A percentile compares a stretch with the other conserved stretches of the same genome.
These are phyloP conservation scores for Elysia chlorotica DNA, from an alignment of 1,140 invertebrate genomes.

Conservation along the genomic window DNA sequence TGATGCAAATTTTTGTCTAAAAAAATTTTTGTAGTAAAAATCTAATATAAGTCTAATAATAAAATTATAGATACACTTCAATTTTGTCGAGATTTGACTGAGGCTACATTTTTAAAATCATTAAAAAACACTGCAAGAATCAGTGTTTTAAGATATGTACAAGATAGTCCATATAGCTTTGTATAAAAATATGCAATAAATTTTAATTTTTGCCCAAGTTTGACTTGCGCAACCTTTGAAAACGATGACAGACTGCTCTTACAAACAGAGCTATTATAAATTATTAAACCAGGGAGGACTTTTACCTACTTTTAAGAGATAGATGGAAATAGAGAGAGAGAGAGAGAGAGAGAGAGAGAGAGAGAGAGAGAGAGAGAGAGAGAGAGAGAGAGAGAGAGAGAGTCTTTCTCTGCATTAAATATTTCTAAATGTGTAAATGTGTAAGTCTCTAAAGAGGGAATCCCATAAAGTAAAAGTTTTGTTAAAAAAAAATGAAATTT, in stretches of 20 bases:
- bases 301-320: background rate
- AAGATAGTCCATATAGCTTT: too few relatives aligned
- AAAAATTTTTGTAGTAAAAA: too few relatives aligned
- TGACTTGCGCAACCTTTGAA: background rate
- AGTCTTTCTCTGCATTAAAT: slow-evolving; percentile 4
- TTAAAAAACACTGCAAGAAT: too few relatives aligned
- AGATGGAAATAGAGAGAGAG: background rate
- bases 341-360: slow-evolving; percentile 19
- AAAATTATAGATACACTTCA: too few relatives aligned
- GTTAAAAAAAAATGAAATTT: background rate
- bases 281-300: background rate
- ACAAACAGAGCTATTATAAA: too few relatives aligned
- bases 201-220: slow-evolving; percentile 6
- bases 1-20: too few relatives aligned
- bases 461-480: background rate
- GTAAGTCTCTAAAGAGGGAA: background rate
- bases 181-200: too few relatives aligned
- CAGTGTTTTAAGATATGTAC: too few relatives aligned
- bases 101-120: too few relatives aligned
- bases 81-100: too few relatives aligned
- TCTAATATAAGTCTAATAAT: too few relatives aligned
- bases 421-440: background rate
- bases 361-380: slow-evolving; percentile 25
- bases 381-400: slow-evolving; percentile 28
- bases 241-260: background rate